Evolutionary conservation across 2,888 invertebrate species (phyloP).

Genomic region (Drosophila mayaguana): DNA sequence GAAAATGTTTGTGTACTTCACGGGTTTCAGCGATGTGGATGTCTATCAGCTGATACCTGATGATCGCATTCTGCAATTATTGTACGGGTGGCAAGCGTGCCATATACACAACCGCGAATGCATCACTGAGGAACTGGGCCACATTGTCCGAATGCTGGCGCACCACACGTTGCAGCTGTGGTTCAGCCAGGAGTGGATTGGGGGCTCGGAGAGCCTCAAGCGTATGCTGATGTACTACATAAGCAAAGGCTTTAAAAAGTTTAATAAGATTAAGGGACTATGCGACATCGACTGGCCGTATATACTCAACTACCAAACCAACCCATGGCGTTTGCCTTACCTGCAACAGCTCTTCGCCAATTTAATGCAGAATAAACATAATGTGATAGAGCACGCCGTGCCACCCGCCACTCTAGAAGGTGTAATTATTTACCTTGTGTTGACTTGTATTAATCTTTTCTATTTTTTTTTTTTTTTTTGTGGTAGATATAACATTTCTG

Average conservation of each 20-base stretch:
- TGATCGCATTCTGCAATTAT: constrained; percentile 70
- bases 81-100: constrained; percentile 80
- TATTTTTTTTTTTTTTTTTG: neutral
- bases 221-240: constrained; percentile 65
- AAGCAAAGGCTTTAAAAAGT: constrained; percentile 48
- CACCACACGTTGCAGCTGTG: constrained; percentile 77
- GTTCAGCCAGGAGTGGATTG: constrained; percentile 80
- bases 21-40: constrained; percentile 72
- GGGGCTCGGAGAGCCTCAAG: constrained; percentile 52
- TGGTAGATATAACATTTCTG: constrained; percentile 67
- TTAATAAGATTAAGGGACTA: constrained; percentile 64
- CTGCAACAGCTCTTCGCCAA: constrained; percentile 61
- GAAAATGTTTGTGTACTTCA: constrained; percentile 72
- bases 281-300: constrained; percentile 77
- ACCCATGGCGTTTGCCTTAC: constrained; percentile 77
- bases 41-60: constrained; percentile 72
- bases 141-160: constrained; percentile 64
- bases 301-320: constrained; percentile 59
- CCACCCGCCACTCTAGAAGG: constrained; percentile 57
- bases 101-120: constrained; percentile 48
- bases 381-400: constrained; percentile 68
- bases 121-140: constrained; percentile 45
- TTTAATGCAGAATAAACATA: constrained; percentile 43
- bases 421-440: neutral
- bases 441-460: neutral